Base-by-base conservation (phyloP, 1,140 invertebrate species). In the Dendrolimus punctatus region DNA sequence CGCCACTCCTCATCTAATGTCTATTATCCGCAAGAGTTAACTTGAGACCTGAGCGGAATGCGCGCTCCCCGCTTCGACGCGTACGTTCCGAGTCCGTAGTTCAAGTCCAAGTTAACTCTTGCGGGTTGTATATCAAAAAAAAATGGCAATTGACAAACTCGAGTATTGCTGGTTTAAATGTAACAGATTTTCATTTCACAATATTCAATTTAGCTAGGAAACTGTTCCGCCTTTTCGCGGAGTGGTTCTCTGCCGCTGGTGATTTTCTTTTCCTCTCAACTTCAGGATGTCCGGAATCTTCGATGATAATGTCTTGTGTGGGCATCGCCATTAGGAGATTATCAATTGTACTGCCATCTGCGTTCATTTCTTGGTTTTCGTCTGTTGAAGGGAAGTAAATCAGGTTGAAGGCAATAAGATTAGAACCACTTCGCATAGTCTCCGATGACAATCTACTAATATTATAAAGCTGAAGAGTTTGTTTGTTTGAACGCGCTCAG, bases 301-400 rank as follows among this genome's bases (percentile, higher is more conserved):
- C 65, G 6, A 73, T 60, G 10, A 60, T 57, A 6, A 79, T 71
- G 44, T 76, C 77, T 56, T 79, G 80, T 1, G 60, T 71, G 6
- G 76, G 69, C 48, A 83, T 68, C 44, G 66, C 73, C 71, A 83
- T 58, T 42, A 83, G 62, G 37, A 83, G 53, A 6, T 55, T 65
- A 54, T 83, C 77, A 43, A 79, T 50, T 55, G 65, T 80, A 46
- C 59, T 63, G 51, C 53, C 50, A 46, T 66, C 69, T 56, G 66
- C 70, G 60, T 58, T 53, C 9, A 69, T 37, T 6, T 68, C 70
- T 43, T 66, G 59, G 7, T 67, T 66, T 0, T 73, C 64, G 61
- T 79, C 76, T 77, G 76, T 43, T 62, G 61, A 58, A 9, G 66
- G 57, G 5, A 2, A 48, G 7, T 8, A 38, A 23, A 6, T 38